These are phyloP conservation scores for Sebastolobus alascanus DNA, from an alignment of 2,797 vertebrate species.

Conservation along the genomic window DNA sequence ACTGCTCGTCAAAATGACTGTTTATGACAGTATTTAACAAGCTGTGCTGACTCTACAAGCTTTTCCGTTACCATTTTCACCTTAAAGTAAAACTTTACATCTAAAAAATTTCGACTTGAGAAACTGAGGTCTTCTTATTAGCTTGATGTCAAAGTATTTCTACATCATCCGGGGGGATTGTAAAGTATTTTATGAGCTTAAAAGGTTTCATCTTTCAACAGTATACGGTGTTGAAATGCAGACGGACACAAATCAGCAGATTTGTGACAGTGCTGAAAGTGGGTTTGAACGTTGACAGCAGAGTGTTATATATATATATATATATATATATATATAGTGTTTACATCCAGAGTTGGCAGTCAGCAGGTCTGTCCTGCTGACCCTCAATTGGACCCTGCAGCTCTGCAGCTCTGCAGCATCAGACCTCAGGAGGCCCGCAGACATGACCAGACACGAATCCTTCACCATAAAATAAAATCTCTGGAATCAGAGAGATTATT, in stretches of 20 bases:
- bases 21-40: background rate
- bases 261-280: background rate
- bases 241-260: background rate
- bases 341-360: background rate
- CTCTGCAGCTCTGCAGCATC: background rate
- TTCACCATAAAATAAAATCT: background rate
- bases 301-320: background rate
- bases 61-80: background rate
- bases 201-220: background rate
- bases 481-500: background rate
- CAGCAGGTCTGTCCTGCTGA: background rate
- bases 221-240: background rate
- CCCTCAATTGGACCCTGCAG: background rate
- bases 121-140: background rate
- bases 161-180: background rate
- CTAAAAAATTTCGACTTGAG: background rate
- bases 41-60: fast-evolving
- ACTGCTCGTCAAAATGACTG: background rate
- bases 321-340: no score
- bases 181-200: background rate
- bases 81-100: background rate
- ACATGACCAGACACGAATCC: background rate
- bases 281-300: background rate
- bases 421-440: background rate
- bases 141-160: background rate